These are phyloP conservation scores for Drosophila meridiana DNA, from an alignment of 2,888 invertebrate species.

Conservation along the genomic window DNA sequence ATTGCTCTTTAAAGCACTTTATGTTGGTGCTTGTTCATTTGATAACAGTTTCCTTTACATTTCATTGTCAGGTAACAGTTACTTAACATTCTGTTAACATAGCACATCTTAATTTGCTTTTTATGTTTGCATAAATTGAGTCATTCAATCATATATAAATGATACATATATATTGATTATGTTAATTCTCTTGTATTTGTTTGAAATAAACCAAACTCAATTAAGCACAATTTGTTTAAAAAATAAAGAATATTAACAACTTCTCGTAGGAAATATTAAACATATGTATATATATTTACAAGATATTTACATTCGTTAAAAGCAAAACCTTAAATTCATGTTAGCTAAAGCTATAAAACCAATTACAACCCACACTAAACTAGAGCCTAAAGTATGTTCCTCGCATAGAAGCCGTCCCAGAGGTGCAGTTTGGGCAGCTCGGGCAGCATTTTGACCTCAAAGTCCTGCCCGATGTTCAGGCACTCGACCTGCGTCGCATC, in stretches of 20 bases:
- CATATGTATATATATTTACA: conserved; percentile 26
- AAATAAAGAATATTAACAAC: conserved; percentile 28
- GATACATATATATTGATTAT: not conserved
- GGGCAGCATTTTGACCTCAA: conserved; percentile 75
- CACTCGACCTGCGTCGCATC: conserved; percentile 69
- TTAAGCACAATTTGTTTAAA: conserved; percentile 4
- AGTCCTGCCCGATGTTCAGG: conserved; percentile 77
- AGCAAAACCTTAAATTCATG: conserved; percentile 20
- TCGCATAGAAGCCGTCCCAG: conserved; percentile 81
- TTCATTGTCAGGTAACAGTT: not conserved
- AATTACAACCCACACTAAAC: conserved; percentile 6
- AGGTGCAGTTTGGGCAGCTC: conserved; percentile 76
- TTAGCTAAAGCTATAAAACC: conserved; percentile 63
- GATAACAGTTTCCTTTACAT: no score
- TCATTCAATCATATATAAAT: not conserved
- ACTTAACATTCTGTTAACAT: not conserved
- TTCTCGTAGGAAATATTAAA: conserved; percentile 38
- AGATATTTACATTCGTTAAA: conserved; percentile 31
- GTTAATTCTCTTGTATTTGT: not conserved
- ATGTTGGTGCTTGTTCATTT: no score
- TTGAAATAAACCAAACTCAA: conserved; percentile 3
- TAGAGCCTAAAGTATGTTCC: conserved; percentile 63
- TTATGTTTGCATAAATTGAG: no score
- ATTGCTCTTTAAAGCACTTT: no score
- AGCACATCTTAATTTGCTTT: no score